These are phyloP conservation scores for Pituophis catenifer DNA, from an alignment of 2,113 vertebrate species.

Conservation along the genomic window DNA sequence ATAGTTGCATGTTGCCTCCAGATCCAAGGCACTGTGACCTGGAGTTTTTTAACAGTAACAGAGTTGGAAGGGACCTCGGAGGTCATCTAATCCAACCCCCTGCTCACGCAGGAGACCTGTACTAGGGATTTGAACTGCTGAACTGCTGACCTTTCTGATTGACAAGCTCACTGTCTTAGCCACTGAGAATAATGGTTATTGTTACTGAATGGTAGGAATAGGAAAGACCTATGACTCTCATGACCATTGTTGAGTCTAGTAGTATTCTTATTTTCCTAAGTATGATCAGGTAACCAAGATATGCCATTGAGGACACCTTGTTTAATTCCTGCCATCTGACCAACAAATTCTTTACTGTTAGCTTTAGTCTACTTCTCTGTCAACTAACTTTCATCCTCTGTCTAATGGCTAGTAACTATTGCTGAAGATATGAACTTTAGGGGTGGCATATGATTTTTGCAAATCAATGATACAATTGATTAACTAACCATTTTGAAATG, in stretches of 20 bases:
- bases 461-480: conserved; percentile 13
- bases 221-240: background rate
- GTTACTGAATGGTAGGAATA: background rate
- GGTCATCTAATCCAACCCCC: no score
- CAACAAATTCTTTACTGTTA: background rate
- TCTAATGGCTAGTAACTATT: background rate
- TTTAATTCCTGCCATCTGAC: background rate
- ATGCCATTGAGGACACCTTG: background rate
- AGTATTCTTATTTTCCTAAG: background rate
- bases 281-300: background rate
- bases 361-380: background rate
- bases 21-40: background rate
- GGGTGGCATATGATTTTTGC: background rate
- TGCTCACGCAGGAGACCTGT: no score
- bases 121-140: no score
- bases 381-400: background rate
- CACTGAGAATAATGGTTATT: background rate
- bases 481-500: background rate
- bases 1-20: background rate
- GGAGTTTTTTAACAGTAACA: no score
- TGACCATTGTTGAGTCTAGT: background rate
- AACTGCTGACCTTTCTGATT: no score
- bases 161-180: no score
- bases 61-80: no score
- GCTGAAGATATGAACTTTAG: background rate